Percentiles rank a stretch among this genome's conserved stretches.
These are phyloP conservation scores for Neoitamus cyanurus DNA, from an alignment of 2,888 invertebrate genomes.

Conservation along the genomic window DNA sequence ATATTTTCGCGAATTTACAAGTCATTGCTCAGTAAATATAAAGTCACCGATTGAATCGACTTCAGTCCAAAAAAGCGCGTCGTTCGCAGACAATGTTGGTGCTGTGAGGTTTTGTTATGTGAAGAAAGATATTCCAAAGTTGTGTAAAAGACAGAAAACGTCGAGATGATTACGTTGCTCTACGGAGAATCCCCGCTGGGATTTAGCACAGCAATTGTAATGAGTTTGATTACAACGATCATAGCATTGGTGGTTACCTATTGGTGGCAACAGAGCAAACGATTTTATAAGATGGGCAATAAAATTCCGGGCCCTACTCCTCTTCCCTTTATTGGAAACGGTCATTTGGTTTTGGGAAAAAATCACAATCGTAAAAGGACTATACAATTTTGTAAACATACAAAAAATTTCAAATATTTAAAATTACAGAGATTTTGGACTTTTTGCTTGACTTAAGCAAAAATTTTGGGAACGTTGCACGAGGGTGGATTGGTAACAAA, in stretches of 20 bases:
- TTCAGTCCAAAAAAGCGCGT: not conserved
- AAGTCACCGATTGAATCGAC: not conserved
- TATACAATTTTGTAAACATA: not conserved
- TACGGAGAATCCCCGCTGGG: not conserved
- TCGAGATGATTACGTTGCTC: not conserved
- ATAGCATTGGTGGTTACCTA: slow-evolving; percentile 22
- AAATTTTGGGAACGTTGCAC: slow-evolving; percentile 69
- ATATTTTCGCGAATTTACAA: not conserved
- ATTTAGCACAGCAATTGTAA: not conserved
- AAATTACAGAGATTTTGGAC: slow-evolving; percentile 68
- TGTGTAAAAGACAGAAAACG: not conserved
- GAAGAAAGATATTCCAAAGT: not conserved
- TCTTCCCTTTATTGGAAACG: slow-evolving; percentile 77
- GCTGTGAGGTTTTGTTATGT: not conserved
- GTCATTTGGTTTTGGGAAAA: slow-evolving; percentile 73
- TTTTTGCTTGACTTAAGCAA: slow-evolving; percentile 67
- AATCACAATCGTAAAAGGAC: slow-evolving; percentile 71
- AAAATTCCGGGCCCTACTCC: slow-evolving; percentile 76
- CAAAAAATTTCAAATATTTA: not conserved
- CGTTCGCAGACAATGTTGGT: not conserved
- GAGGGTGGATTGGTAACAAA: slow-evolving; percentile 77
- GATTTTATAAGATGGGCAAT: slow-evolving; percentile 71
- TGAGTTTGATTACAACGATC: not conserved
- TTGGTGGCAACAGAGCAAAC: slow-evolving; percentile 68
- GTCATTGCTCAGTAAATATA: not conserved